Base-by-base conservation (phyloP, 2,797 vertebrate species). In the Vespertilio murinus region DNA sequence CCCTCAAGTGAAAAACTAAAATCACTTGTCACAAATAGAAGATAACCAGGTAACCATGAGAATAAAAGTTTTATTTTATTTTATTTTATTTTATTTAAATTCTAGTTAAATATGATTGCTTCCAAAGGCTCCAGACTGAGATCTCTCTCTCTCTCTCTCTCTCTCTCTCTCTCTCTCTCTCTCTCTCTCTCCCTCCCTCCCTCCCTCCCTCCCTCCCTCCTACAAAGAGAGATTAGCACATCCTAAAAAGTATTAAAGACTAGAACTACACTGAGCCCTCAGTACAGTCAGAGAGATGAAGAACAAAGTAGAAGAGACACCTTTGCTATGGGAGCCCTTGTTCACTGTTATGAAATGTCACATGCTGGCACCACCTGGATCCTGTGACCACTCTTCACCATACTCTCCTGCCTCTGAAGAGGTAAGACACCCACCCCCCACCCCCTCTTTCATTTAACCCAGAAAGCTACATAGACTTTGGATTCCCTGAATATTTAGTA, bases 1-100 rank as follows among this genome's bases (percentile, higher is more conserved):
- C 70, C 30, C 42, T 83, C 45, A 69, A 83, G 83, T 38, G 78
- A 28, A 95, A 95, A 91, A 61, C 30, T 67, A 69, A 93, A 94
- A 71, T 89, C 17, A 45, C 10, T 79, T 87, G n/a, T 74, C 70
- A 88, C 61, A 92, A 87, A 81, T n/a, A 71, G 40, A 86, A 86
- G 85, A 94, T 73, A 90, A 82, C 3, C 49, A 82, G 23, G 33
- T 77, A 79, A 75, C 40, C 25, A 82, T 40, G 35, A 88, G 93
- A 93, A 86, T 49, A 45, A 73, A 49, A 92, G 13, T 38, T 74
- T 70, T 61, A 30, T 30, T 74, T 70, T 67, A 33, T 38, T 74
- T 70, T 61, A 30, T 30, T 74, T 70, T 67, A 33, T 33, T 71
- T 75, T 52, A 28, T 38, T 79, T 75, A 54, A 86, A 69, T 92